phyloP scores from a whole-genome alignment of 2,888 invertebrate species.

The Cephus sareptanus region DNA sequence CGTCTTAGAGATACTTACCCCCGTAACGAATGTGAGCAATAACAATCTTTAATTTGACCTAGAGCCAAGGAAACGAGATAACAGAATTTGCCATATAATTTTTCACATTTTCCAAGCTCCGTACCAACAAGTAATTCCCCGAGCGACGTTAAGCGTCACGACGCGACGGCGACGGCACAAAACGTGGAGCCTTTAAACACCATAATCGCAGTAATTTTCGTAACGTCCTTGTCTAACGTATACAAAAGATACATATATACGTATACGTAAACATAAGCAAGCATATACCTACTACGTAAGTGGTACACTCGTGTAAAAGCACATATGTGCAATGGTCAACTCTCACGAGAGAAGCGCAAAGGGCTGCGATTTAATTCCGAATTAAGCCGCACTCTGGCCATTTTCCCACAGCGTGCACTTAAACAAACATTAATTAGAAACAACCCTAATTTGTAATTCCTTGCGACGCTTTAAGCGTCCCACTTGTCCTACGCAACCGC shows the following conservation, averaged over 20 bases:
- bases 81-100: neutral
- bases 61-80: neutral
- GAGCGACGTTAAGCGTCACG: neutral
- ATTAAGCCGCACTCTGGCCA: conserved; percentile 24
- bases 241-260: neutral
- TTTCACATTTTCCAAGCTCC: neutral
- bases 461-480: neutral
- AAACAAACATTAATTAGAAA: conserved; percentile 7
- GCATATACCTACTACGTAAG: neutral
- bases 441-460: conserved; percentile 5
- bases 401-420: neutral
- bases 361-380: conserved; percentile 30
- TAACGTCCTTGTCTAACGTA: conserved; percentile 19
- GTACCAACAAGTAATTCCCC: neutral
- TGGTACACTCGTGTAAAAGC: neutral
- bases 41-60: neutral
- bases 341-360: neutral
- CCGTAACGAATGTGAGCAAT: neutral
- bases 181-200: conserved; percentile 26
- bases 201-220: conserved; percentile 31
- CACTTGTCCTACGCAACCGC: neutral
- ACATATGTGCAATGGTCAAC: neutral
- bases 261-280: too few species aligned
- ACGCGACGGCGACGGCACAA: neutral
- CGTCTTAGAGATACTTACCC: too few species aligned